Evolutionary conservation across 2,888 invertebrate genomes (phyloP).

Genomic region (Leptinotarsa haldemani): DNA sequence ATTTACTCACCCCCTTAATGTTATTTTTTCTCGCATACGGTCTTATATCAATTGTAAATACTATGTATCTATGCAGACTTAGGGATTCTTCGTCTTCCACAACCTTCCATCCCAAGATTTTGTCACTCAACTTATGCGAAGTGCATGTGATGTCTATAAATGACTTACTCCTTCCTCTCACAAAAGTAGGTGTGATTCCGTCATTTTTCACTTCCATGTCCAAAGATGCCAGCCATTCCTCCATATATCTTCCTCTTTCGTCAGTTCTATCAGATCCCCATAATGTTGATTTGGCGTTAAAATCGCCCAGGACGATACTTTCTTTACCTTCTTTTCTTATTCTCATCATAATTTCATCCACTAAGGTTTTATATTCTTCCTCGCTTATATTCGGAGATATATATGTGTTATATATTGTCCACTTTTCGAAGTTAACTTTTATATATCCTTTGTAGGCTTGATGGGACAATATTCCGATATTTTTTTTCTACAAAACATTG

Average conservation of each 20-base stretch:
- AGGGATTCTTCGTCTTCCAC: background rate
- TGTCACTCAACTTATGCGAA: background rate
- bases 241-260: background rate
- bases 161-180: background rate
- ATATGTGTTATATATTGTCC: background rate
- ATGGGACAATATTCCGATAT: background rate
- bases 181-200: background rate
- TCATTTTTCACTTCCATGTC: background rate
- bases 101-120: background rate
- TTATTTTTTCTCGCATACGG: background rate
- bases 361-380: background rate
- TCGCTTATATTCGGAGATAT: background rate
- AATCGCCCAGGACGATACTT: background rate
- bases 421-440: background rate
- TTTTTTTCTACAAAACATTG: background rate
- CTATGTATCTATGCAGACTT: background rate
- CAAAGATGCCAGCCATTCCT: background rate
- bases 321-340: background rate
- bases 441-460: background rate
- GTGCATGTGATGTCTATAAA: background rate
- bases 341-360: background rate
- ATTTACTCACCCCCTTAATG: background rate
- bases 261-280: background rate
- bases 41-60: background rate
- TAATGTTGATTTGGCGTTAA: background rate